Percentiles rank a stretch among this genome's conserved stretches.
phyloP scores from a whole-genome alignment of 35 echinoderm and acorn worm genomes.

The Hemicentrotus pulcherrimus region DNA sequence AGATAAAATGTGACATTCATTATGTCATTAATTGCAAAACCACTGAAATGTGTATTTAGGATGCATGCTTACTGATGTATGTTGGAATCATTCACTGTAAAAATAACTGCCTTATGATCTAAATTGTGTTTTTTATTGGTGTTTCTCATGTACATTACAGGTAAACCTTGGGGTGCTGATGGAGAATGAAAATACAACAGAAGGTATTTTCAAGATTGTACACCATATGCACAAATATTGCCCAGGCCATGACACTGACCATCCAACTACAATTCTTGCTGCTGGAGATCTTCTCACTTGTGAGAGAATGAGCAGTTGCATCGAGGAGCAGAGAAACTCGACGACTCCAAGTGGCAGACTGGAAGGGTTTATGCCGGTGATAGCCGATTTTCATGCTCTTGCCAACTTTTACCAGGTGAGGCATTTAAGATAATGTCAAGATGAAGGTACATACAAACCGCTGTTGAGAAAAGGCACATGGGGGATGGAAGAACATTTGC shows the following conservation, averaged over 20 bases:
- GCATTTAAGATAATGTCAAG: not conserved
- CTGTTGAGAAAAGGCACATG: not conserved
- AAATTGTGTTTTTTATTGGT: not conserved
- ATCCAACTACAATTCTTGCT: constrained; percentile 23
- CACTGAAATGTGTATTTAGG: too few species aligned
- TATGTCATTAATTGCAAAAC: not conserved
- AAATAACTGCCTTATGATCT: not conserved
- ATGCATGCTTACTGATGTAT: not conserved
- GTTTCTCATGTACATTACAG: constrained; percentile 24
- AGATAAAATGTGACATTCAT: not conserved
- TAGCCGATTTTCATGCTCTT: constrained; percentile 60
- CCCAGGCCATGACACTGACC: constrained; percentile 53
- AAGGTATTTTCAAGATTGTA: constrained; percentile 57
- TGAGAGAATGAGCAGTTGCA: constrained; percentile 52
- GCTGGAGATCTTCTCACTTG: constrained; percentile 61
- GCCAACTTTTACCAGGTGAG: constrained; percentile 66
- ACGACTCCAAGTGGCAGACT: constrained; percentile 24
- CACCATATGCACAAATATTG: constrained; percentile 52
- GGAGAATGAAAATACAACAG: constrained; percentile 61
- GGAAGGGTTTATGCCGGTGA: constrained; percentile 58
- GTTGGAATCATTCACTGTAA: not conserved
- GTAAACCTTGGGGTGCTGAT: constrained; percentile 60
- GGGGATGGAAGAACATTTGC: not conserved
- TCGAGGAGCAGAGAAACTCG: constrained; percentile 64
- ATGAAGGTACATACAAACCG: not conserved